These are phyloP conservation scores for Pelvicachromis taeniatus DNA, from an alignment of 2,113 vertebrate species.

Conservation along the genomic window DNA sequence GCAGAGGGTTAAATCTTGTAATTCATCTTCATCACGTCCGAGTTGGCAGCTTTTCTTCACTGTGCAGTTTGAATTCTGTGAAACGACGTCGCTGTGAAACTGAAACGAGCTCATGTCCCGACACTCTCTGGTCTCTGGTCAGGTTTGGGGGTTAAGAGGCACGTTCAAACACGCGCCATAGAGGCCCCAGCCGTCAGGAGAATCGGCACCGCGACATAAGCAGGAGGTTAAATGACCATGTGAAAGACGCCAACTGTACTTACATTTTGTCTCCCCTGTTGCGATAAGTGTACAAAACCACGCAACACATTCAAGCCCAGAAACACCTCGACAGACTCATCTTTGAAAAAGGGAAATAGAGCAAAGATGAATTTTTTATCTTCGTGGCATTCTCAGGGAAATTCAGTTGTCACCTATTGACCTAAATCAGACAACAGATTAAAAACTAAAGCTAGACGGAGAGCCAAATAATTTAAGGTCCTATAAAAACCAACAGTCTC, in stretches of 20 bases:
- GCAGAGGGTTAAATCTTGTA: neutral
- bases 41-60: conserved; percentile 10
- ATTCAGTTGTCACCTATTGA: neutral
- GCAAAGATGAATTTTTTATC: neutral
- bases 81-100: conserved; percentile 12
- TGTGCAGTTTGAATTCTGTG: neutral
- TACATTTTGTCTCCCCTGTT: neutral
- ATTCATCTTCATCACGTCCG: neutral
- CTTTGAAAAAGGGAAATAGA: neutral
- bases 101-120: neutral
- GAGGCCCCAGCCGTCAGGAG: neutral
- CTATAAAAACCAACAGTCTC: neutral
- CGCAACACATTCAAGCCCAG: neutral
- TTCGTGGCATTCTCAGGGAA: neutral
- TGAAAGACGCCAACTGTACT: neutral
- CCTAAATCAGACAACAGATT: conserved; percentile 34
- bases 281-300: neutral
- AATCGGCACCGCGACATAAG: neutral
- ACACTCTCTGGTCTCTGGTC: neutral
- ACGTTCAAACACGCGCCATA: conserved; percentile 55
- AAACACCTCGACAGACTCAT: neutral
- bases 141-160: conserved; percentile 55
- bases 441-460: neutral
- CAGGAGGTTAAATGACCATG: neutral
- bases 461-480: neutral